Percentiles rank a stretch among this genome's conserved stretches.
phyloP scores from a whole-genome alignment of 2,113 vertebrate genomes.

The Syngnathus scovelli region DNA sequence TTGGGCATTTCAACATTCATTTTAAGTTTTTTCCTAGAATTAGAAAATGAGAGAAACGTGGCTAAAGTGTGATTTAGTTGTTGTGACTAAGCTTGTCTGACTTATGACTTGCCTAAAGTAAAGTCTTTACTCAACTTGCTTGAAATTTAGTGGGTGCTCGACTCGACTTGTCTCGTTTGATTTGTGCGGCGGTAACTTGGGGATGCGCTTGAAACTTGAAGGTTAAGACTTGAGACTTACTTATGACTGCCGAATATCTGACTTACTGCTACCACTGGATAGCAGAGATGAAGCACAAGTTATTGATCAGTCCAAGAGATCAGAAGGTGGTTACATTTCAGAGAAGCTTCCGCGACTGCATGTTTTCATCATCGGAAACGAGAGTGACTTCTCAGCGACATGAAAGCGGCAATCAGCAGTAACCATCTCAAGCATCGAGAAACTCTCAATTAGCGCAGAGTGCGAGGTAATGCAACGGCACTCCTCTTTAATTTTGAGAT shows the following conservation, averaged over 20 bases:
- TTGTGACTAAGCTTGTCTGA: not conserved
- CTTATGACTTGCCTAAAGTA: not conserved
- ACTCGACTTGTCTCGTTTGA: not conserved
- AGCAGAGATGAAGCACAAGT: not conserved
- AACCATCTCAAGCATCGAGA: slow-evolving; percentile 6
- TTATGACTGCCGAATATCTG: not conserved
- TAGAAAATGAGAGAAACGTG: not conserved
- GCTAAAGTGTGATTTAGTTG: not conserved
- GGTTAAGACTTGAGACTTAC: not conserved
- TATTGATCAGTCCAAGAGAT: not conserved
- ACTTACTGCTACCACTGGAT: not conserved
- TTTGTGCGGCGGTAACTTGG: not conserved
- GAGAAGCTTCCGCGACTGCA: not conserved
- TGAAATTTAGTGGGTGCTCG: no score
- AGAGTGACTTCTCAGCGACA: slow-evolving; percentile 16
- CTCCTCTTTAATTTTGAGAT: slow-evolving; percentile 19
- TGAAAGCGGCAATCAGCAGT: slow-evolving; percentile 27
- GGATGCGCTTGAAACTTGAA: not conserved
- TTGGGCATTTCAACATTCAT: no score
- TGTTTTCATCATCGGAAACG: not conserved
- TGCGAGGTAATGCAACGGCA: slow-evolving; percentile 1
- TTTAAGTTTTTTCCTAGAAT: no score
- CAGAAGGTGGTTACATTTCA: not conserved
- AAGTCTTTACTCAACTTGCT: no score
- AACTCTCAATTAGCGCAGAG: slow-evolving; percentile 39